Evolutionary conservation across 1,140 invertebrate species (phyloP).

Genomic region (Cotesia glomerata): DNA sequence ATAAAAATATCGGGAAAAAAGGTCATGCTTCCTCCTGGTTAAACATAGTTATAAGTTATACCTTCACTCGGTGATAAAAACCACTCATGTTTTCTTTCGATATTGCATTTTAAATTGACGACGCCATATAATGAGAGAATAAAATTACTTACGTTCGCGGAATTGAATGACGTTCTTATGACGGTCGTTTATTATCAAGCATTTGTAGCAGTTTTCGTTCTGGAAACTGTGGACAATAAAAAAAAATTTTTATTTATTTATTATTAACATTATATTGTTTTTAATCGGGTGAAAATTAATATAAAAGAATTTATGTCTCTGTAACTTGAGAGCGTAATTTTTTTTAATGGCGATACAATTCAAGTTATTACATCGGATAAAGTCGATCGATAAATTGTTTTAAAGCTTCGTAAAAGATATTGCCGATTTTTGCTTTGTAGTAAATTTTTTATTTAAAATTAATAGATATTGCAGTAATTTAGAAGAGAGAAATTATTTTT

Average conservation of each 20-base stretch:
- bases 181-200: conserved; percentile 69
- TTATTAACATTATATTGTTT: too few relatives aligned
- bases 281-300: too few relatives aligned
- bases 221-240: conserved; percentile 26
- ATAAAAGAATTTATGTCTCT: too few relatives aligned
- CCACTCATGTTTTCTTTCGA: conserved; percentile 15
- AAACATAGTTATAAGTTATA: background rate
- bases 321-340: too few relatives aligned
- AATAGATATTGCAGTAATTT: too few relatives aligned
- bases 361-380: too few relatives aligned
- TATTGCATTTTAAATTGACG: conserved; percentile 4
- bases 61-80: conserved; percentile 3
- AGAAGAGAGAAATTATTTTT: too few relatives aligned
- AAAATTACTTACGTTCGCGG: conserved; percentile 69
- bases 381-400: too few relatives aligned
- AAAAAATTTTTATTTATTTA: background rate
- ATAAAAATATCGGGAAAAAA: conserved; percentile 1
- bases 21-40: conserved; percentile 13
- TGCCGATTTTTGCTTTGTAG: too few relatives aligned
- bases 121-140: background rate
- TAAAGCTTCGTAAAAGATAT: too few relatives aligned
- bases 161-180: conserved; percentile 73
- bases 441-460: too few relatives aligned
- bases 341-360: too few relatives aligned
- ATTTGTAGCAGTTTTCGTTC: conserved; percentile 66